A percentile compares a stretch with the other conserved stretches of the same genome.
Conservation (phyloP, 1,140 invertebrate species). For the Hyphantria cunea region DNA sequence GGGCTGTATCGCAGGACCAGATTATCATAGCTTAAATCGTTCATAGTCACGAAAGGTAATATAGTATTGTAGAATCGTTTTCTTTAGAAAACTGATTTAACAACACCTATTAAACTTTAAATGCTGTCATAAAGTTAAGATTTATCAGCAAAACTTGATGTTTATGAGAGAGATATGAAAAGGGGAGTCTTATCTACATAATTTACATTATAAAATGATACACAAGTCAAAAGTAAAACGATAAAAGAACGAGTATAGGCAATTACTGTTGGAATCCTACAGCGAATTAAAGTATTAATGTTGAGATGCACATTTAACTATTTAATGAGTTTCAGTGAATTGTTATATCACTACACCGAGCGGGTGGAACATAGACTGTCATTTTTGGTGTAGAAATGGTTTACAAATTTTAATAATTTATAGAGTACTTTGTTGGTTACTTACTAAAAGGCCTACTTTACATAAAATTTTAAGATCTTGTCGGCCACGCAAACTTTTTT, state of each 20-base stretch:
- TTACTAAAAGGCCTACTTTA: constrained; percentile 9
- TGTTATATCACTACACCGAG: background rate
- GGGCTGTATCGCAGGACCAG: constrained; percentile 5
- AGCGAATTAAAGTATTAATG: no score
- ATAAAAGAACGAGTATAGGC: no score
- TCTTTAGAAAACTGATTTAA: constrained; percentile 7
- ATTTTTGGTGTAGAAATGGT: background rate
- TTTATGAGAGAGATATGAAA: constrained; percentile 15
- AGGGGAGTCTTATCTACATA: constrained; percentile 16
- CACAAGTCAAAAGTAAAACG: background rate
- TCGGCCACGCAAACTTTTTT: constrained; percentile 1
- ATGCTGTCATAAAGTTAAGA: constrained; percentile 8
- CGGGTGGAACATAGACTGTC: background rate
- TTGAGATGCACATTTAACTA: no score
- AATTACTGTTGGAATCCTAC: no score
- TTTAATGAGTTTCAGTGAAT: background rate
- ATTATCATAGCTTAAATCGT: constrained; percentile 4
- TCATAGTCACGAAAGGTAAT: constrained; percentile 13
- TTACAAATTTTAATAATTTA: constrained; percentile 2
- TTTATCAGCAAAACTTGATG: constrained; percentile 26
- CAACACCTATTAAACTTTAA: constrained; percentile 11
- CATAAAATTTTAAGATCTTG: constrained; percentile 15
- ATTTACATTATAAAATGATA: constrained; percentile 14
- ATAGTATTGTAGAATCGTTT: constrained; percentile 5
- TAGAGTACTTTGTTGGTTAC: background rate